Conservation (phyloP, 2,888 invertebrate genomes). For the Caenorhabditis sp. region DNA sequence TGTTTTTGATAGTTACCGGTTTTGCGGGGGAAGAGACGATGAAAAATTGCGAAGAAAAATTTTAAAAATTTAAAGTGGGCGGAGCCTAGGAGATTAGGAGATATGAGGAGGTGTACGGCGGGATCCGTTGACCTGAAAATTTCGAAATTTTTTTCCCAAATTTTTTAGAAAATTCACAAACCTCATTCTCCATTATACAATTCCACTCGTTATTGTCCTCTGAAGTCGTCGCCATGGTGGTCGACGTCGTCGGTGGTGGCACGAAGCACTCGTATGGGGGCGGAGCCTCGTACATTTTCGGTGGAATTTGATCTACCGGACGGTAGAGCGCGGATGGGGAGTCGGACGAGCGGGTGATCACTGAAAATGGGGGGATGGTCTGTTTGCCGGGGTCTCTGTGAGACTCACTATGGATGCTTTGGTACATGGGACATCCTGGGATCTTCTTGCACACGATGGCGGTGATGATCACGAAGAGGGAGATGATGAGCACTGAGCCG, state of each 20-base stretch:
- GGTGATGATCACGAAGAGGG: slow-evolving; percentile 55
- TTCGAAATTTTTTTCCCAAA: slow-evolving; percentile 1
- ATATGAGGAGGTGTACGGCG: slow-evolving; percentile 53
- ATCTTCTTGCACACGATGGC: slow-evolving; percentile 70
- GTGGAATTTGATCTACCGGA: slow-evolving; percentile 73
- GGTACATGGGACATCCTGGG: slow-evolving; percentile 70
- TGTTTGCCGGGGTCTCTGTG: too few relatives aligned
- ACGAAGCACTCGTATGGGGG: slow-evolving; percentile 73
- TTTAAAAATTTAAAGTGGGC: background rate
- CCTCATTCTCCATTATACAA: slow-evolving; percentile 73
- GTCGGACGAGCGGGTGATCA: slow-evolving; percentile 48
- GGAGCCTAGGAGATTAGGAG: background rate
- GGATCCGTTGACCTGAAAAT: slow-evolving; percentile 50
- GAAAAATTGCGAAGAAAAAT: background rate
- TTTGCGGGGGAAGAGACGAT: background rate
- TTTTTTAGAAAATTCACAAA: slow-evolving; percentile 21
- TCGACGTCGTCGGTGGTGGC: slow-evolving; percentile 51
- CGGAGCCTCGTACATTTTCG: slow-evolving; percentile 74
- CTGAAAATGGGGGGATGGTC: slow-evolving; percentile 33
- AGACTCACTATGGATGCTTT: slow-evolving; percentile 56
- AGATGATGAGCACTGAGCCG: slow-evolving; percentile 57
- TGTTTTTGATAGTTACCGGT: background rate
- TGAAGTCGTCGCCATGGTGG: slow-evolving; percentile 13
- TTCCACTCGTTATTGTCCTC: slow-evolving; percentile 70
- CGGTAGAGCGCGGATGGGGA: slow-evolving; percentile 67